phyloP scores from a whole-genome alignment of 2,113 vertebrate genomes.

The Oncorhynchus nerka region DNA sequence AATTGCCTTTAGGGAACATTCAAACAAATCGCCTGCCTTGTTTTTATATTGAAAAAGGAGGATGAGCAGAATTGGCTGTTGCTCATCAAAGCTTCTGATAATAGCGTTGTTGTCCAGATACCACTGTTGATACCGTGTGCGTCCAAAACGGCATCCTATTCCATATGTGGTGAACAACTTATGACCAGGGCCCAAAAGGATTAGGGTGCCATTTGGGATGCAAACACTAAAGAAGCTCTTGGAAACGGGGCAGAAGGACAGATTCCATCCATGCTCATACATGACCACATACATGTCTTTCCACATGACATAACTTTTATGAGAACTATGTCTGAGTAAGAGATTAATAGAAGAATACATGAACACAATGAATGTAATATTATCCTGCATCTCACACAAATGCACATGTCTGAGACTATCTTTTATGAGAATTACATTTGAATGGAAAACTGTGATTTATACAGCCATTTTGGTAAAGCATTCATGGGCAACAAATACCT shows the following conservation, averaged over 20 bases:
- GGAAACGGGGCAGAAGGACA: too few relatives aligned
- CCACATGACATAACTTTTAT: background rate
- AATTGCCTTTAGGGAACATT: conserved; percentile 57
- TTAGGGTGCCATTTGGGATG: too few relatives aligned
- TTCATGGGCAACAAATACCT: too few relatives aligned
- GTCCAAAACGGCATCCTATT: too few relatives aligned
- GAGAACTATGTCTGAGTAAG: conserved; percentile 13
- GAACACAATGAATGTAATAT: conserved; percentile 28
- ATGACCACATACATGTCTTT: too few relatives aligned
- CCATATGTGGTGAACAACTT: too few relatives aligned
- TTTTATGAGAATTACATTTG: too few relatives aligned
- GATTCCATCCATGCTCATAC: too few relatives aligned
- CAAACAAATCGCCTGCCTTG: conserved; percentile 10
- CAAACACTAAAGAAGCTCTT: too few relatives aligned
- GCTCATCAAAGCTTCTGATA: background rate
- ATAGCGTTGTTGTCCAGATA: background rate
- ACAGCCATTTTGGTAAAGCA: too few relatives aligned
- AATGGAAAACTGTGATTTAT: too few relatives aligned
- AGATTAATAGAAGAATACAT: conserved; percentile 27
- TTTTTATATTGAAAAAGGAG: background rate
- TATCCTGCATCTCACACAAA: conserved; percentile 41
- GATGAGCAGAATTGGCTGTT: background rate
- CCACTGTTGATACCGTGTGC: background rate
- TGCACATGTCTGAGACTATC: conserved; percentile 2
- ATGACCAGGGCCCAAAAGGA: too few relatives aligned